Evolutionary conservation across 2,888 invertebrate genomes (phyloP).

Genomic region (Thecocarcelia acutangulata): DNA sequence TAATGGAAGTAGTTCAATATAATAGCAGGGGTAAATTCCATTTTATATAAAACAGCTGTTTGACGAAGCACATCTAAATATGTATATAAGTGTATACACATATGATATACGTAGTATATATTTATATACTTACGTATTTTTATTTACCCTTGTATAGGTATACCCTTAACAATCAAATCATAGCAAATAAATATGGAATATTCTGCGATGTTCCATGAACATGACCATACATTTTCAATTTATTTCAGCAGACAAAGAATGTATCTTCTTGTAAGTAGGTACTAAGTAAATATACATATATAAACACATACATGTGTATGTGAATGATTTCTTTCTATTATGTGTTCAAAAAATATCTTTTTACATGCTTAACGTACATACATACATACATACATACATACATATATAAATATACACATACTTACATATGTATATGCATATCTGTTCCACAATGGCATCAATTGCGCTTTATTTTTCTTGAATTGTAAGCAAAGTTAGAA

Average conservation of each 20-base stretch:
- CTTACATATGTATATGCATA: background rate
- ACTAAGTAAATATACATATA: background rate
- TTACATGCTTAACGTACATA: slow-evolving; percentile 5
- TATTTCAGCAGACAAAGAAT: too few relatives aligned
- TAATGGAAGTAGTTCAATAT: slow-evolving; percentile 14
- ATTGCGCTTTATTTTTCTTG: too few relatives aligned
- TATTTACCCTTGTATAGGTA: too few relatives aligned
- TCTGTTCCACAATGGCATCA: too few relatives aligned
- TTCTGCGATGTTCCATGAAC: slow-evolving; percentile 53
- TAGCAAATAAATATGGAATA: slow-evolving; percentile 30
- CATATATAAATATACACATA: too few relatives aligned
- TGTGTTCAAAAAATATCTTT: too few relatives aligned
- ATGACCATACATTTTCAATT: too few relatives aligned
- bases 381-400: slow-evolving; percentile 11
- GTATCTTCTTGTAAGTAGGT: background rate
- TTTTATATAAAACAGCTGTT: slow-evolving; percentile 42
- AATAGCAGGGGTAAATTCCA: slow-evolving; percentile 11
- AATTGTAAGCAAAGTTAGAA: too few relatives aligned
- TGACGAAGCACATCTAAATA: background rate
- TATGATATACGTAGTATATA: background rate
- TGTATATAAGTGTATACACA: background rate
- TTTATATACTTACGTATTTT: too few relatives aligned
- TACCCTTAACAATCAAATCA: slow-evolving; percentile 20
- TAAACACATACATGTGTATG: background rate
- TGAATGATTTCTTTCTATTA: too few relatives aligned